phyloP scores from a whole-genome alignment of 2,888 invertebrate genomes.

The Alloplasta piceator region DNA sequence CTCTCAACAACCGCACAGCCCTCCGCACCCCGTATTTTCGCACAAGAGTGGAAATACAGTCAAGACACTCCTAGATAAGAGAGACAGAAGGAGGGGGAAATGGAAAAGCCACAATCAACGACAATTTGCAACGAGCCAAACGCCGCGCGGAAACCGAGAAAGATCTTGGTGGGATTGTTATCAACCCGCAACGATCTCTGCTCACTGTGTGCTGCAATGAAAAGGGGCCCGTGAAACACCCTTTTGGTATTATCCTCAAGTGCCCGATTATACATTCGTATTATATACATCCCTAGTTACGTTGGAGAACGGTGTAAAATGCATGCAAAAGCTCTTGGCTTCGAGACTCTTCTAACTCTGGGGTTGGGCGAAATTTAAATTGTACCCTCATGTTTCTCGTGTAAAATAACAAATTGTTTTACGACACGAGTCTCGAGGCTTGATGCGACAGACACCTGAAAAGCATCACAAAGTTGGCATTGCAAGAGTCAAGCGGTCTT shows the following conservation, averaged over 20 bases:
- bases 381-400: background rate
- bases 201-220: constrained; percentile 29
- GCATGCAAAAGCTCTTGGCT: no score
- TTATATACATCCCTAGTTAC: background rate
- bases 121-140: constrained; percentile 58
- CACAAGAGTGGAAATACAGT: constrained; percentile 3
- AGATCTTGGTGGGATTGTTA: constrained; percentile 55
- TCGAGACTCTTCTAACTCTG: no score
- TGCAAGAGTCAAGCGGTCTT: no score
- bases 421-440: constrained; percentile 2
- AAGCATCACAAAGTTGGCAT: no score
- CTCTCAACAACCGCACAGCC: constrained; percentile 24
- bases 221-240: constrained; percentile 42
- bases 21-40: background rate
- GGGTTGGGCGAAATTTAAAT: no score
- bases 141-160: constrained; percentile 35
- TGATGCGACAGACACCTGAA: no score
- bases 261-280: constrained; percentile 37
- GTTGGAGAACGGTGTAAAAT: constrained; percentile 3
- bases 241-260: constrained; percentile 43
- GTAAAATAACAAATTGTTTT: constrained; percentile 32
- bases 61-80: constrained; percentile 21
- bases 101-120: constrained; percentile 56
- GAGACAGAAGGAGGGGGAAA: background rate
- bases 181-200: constrained; percentile 46